Base-by-base conservation (phyloP, 1,140 invertebrate genomes). In the Drosophila lacertosa region DNA sequence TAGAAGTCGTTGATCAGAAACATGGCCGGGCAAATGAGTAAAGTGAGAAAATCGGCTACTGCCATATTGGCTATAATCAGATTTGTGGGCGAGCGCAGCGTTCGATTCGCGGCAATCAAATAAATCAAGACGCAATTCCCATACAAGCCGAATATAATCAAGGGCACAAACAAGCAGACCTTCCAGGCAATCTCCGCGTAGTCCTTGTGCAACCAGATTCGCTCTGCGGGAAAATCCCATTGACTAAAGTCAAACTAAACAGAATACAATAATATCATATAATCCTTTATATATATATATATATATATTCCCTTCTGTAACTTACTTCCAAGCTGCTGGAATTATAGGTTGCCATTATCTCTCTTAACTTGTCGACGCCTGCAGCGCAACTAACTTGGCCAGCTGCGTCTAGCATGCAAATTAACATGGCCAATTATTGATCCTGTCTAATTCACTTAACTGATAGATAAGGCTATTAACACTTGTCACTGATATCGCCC, bases 61-160 rank as follows among this genome's bases (percentile, higher is more conserved):
- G 96, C 96, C 93, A 97, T 94, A 74, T 96, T 97, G 22, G 95
- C 93, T 7, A 98, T 95, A 18, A 97, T 93, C 24, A 96, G 92
- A 91, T 97, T 97, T 2, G 96, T 96, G 0, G 96, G 94, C n/a
- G 95, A 95, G 59, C 94, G 93, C 54, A 97, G 92, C 67, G 94
- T 93, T 70, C 93, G 93, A 77, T 95, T 94, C n/a, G 92, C 93
- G 0, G 93, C 63, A 13, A 97, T 93, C 0, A 96, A 93, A 42
- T 94, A 92, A 2, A 97, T 92, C 9, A 97, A 93, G 1, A 95
- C 91, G 5, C 94, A 89, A 88, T 97, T 97, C 0, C 95, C 94
- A 33, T 95, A 92, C 10, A 97, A 92, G 0, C 96, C 96, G 20
- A 94, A 89, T 0, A 95, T 42, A 18, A 95, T 94, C 1, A 97